phyloP scores from a whole-genome alignment of 2,113 vertebrate genomes.

The Potamarius usumacintae region DNA sequence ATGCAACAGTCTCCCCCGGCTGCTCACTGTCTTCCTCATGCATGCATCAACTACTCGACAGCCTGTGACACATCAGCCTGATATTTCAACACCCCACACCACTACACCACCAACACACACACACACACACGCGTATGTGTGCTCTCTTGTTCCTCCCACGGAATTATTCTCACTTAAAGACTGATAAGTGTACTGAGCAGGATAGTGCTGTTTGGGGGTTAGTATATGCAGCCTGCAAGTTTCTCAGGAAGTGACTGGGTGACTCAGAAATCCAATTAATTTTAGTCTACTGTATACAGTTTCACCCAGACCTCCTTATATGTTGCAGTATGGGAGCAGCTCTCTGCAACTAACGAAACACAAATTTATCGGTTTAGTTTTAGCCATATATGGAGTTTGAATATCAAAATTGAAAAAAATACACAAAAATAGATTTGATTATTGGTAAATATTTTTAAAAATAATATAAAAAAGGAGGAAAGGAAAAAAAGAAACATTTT shows the following conservation, averaged over 20 bases:
- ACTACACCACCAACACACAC: background rate
- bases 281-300: background rate
- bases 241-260: conserved; percentile 42
- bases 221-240: background rate
- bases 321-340: background rate
- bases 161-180: background rate
- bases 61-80: conserved; percentile 53
- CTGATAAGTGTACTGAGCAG: conserved; percentile 22
- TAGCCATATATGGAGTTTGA: background rate
- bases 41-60: conserved; percentile 17
- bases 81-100: conserved; percentile 43
- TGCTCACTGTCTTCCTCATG: conserved; percentile 22
- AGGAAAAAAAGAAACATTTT: background rate
- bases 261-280: conserved; percentile 13
- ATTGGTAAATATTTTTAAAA: background rate
- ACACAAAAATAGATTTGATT: background rate
- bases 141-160: background rate
- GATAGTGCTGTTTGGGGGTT: background rate
- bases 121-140: background rate
- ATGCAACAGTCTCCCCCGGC: conserved; percentile 9
- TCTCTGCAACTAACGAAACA: background rate
- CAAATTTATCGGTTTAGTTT: conserved; percentile 3
- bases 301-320: background rate
- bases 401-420: background rate
- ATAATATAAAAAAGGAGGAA: background rate